phyloP scores from a whole-genome alignment of 2,113 vertebrate species.

The Percopsis transmontana region DNA sequence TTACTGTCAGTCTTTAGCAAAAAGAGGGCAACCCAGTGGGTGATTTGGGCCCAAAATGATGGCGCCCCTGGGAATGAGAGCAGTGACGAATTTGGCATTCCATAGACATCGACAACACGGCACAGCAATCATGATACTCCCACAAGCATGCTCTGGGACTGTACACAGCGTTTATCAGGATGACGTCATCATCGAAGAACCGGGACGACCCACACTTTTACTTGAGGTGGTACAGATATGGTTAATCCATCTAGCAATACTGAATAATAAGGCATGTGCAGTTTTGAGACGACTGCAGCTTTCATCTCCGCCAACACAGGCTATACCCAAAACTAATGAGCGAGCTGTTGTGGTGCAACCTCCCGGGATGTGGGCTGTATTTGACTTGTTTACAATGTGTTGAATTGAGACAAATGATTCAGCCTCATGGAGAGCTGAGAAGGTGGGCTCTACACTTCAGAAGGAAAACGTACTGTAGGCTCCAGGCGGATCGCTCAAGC shows the following conservation, averaged over 20 bases:
- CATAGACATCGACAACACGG: slow-evolving; percentile 74
- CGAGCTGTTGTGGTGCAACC: slow-evolving; percentile 22
- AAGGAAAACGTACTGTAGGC: slow-evolving; percentile 52
- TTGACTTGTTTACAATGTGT: slow-evolving; percentile 40
- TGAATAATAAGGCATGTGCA: slow-evolving; percentile 70
- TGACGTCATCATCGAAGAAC: slow-evolving; percentile 35
- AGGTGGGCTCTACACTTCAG: slow-evolving; percentile 65
- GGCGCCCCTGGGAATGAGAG: slow-evolving; percentile 65
- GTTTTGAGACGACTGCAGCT: slow-evolving; percentile 61
- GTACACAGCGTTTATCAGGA: slow-evolving; percentile 68
- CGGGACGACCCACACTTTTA: slow-evolving; percentile 44
- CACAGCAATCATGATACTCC: slow-evolving; percentile 73
- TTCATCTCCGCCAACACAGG: slow-evolving; percentile 37
- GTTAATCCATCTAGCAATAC: slow-evolving; percentile 45
- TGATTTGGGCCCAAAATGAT: slow-evolving; percentile 46
- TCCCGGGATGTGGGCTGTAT: slow-evolving; percentile 41
- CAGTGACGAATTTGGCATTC: slow-evolving; percentile 75
- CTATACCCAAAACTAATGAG: slow-evolving; percentile 58
- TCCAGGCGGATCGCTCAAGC: slow-evolving; percentile 46
- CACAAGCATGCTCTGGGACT: slow-evolving; percentile 73
- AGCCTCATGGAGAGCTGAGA: slow-evolving; percentile 47
- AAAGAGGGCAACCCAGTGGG: slow-evolving; percentile 38
- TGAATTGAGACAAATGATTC: slow-evolving; percentile 47
- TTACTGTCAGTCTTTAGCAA: slow-evolving; percentile 23
- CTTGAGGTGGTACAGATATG: slow-evolving; percentile 35